phyloP scores from a whole-genome alignment of 1,140 invertebrate species.

The Scylla paramamosain region DNA sequence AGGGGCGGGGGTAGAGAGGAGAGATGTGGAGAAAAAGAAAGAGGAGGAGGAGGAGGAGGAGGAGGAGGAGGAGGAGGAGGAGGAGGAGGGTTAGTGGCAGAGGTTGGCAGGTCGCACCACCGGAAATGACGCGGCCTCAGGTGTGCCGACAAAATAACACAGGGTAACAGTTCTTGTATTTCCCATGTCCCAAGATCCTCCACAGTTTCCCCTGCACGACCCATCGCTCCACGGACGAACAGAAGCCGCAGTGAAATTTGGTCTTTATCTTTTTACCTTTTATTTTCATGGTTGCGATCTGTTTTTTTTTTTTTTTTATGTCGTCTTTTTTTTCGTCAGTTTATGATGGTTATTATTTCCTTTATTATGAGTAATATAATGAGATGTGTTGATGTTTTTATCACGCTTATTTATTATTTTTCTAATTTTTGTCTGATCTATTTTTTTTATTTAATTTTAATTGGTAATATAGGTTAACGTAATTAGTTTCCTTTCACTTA shows the following conservation, averaged over 20 bases:
- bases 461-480: too few species aligned
- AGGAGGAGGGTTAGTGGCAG: neutral
- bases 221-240: neutral
- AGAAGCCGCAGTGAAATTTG: neutral
- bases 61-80: neutral
- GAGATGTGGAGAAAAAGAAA: neutral
- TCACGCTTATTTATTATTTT: too few species aligned
- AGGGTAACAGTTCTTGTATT: neutral
- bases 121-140: neutral
- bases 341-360: neutral
- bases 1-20: neutral
- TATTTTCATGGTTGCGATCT: neutral
- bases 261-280: neutral
- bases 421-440: too few species aligned
- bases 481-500: too few species aligned
- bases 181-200: neutral
- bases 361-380: neutral
- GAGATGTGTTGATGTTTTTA: too few species aligned
- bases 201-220: neutral
- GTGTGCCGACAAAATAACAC: slow-evolving; percentile 22
- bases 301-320: neutral
- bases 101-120: slow-evolving; percentile 17
- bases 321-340: neutral
- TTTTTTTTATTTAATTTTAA: too few species aligned
- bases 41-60: neutral